Base-by-base conservation (phyloP, 2,797 vertebrate genomes). In the Rhinichthys osculus region DNA sequence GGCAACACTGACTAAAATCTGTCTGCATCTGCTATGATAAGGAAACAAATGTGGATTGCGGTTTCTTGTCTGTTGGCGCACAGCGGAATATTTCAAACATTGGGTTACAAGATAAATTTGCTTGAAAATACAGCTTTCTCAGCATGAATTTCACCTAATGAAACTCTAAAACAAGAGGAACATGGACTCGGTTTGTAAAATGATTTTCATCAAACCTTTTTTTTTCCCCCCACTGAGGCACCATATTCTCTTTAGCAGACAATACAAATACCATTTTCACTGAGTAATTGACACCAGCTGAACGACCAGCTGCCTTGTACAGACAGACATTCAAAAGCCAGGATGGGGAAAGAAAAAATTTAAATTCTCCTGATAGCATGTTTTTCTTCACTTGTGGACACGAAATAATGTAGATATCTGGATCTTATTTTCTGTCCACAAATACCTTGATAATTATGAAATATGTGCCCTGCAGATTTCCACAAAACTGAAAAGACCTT, bases 211-310 rank as follows among this genome's bases (percentile, higher is more conserved):
- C 42, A 70, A 74, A 70, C 30, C 52, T 50, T 57, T 13, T 13
- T 13, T 38, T 13, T 27, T 7, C 19, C 17, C 44, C n/a, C n/a
- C 38, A 82, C 44, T 83, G 77, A 82, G 44, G 54, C 59, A 59
- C 17, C 40, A 81, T 57, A 80, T 73, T 42, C 44, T 76, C 50
- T 83, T 62, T 62, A 81, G 66, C 52, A 85, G 86, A 80, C 69
- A 50, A 84, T 83, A 69, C 73, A 79, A 84, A 83, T 59, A 71
- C 30, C 47, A 71, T 86, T 84, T 82, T 72, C 62, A 66, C 21
- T 42, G 17, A 81, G 71, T 76, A 87, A 89, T 79, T 85, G 50
- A 78, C 52, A 83, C 52, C 59, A 85, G 79, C 44, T 66, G 52
- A 76, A 62, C 79, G 27, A 81, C 81, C 35, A 77, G 70, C 40